phyloP scores from a whole-genome alignment of 2,797 vertebrate species.

The Cossypha polioptera region DNA sequence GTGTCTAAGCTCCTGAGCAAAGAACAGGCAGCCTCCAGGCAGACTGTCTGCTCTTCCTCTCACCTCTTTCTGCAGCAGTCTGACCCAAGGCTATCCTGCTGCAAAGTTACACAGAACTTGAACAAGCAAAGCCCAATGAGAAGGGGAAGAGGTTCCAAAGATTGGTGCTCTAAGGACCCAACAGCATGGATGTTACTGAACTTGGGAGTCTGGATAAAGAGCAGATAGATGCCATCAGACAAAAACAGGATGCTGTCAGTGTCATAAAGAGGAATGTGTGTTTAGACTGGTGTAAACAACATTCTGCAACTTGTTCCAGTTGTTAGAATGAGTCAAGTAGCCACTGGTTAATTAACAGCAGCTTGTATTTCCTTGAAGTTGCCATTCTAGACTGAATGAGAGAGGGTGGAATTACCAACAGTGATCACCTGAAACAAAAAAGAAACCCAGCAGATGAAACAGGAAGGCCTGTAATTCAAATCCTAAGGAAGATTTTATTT shows the following conservation, averaged over 20 bases:
- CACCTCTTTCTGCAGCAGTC: background rate
- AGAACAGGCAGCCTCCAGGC: background rate
- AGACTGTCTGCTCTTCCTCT: background rate
- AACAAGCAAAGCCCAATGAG: background rate
- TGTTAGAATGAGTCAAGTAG: background rate
- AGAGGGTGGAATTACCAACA: background rate
- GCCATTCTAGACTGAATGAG: background rate
- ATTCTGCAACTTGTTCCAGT: background rate
- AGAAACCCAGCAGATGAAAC: background rate
- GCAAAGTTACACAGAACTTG: background rate
- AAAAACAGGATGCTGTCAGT: background rate
- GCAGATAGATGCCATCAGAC: background rate
- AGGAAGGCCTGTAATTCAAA: background rate
- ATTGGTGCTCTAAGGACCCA: background rate
- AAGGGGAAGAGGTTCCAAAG: background rate
- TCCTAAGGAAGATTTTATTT: background rate
- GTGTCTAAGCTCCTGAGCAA: background rate
- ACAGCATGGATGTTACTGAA: background rate
- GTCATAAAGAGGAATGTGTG: background rate
- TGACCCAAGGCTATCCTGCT: background rate
- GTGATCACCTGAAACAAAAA: background rate
- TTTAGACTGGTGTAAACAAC: background rate
- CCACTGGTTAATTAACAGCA: background rate
- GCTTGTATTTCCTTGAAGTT: background rate
- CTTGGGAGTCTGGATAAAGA: background rate